Evolutionary conservation across 2,113 vertebrate genomes (phyloP), one percentile per base, ranked within the genome.

Genomic region (Tamias sibiricus): DNA sequence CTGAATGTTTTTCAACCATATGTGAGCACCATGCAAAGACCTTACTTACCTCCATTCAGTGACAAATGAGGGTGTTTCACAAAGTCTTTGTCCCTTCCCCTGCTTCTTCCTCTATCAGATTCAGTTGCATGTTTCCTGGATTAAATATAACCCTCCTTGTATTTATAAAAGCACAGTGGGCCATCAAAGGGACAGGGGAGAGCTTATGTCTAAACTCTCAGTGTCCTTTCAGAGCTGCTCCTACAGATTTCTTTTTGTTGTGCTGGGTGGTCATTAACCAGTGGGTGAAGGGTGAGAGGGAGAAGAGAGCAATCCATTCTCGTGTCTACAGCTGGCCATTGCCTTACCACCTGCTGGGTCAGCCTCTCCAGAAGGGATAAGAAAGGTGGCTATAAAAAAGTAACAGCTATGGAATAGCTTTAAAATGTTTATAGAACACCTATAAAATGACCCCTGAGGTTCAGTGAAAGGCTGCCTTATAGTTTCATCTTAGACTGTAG

Each of bases 371-470:
- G 82, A 82, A 69, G 59, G 69, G 42, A 57, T 37, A 86, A 35
- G 87, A 95, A 59, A 47, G 47, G 9, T 75, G 87, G 52, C 37
- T 92, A 74, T 77, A 62, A 85, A 84, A 94, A 94, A 74, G 52
- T 42, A 93, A 47, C 47, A 93, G 52, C 66, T 76, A 47, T 12
- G 47, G 82, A 72, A 37, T 28, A 79, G 57, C 62, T 80, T 24
- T 96, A 91, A 95, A 85, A 85, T 83, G n/a, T 91, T 95, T 95
- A 95, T 91, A 81, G 52, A 95, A 44, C 47, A 79, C 62, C 74
- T 79, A 89, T 95, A 96, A 96, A 93, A 10, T 86, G 89, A 92
- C 81, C 83, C 77, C 13, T 0, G n/a, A 77, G 88, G 86, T 54
- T 86, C 84, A 64, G 42, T 59, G 79, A 88, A 96, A 88, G 91